Evolutionary conservation across 2,888 invertebrate genomes (phyloP).

Genomic region (Dicycla oo): DNA sequence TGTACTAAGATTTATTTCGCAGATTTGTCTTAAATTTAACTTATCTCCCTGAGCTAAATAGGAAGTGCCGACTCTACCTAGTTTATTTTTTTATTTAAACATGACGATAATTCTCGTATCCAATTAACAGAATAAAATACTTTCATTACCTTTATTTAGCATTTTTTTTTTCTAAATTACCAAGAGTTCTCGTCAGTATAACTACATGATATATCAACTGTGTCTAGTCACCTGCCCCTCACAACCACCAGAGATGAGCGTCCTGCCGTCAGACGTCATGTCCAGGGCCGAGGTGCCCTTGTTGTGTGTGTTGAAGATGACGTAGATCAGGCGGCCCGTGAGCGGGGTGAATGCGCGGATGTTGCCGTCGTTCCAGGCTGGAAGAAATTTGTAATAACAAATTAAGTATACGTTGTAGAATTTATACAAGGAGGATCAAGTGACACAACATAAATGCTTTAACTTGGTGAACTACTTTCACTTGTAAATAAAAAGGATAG

Average conservation of each 20-base stretch:
- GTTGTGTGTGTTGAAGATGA: conserved; percentile 96
- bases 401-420: neutral
- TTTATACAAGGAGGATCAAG: neutral
- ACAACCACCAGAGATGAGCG: conserved; percentile 96
- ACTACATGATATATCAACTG: neutral
- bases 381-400: neutral
- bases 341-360: conserved; percentile 96
- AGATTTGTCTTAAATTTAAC: neutral
- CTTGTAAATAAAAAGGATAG: neutral
- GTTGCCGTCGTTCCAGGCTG: conserved; percentile 95
- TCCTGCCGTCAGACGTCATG: conserved; percentile 92
- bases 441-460: neutral
- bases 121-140: neutral
- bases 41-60: neutral
- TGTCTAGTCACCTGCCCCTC: conserved; percentile 94
- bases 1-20: no score
- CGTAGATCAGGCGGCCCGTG: conserved; percentile 94
- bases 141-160: neutral
- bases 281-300: conserved; percentile 96
- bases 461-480: neutral
- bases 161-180: neutral
- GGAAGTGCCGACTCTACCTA: neutral
- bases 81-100: neutral
- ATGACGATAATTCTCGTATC: no score
- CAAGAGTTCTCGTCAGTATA: neutral